Base-by-base conservation (phyloP, 1,140 invertebrate genomes). In the Rhynchophorus ferrugineus region DNA sequence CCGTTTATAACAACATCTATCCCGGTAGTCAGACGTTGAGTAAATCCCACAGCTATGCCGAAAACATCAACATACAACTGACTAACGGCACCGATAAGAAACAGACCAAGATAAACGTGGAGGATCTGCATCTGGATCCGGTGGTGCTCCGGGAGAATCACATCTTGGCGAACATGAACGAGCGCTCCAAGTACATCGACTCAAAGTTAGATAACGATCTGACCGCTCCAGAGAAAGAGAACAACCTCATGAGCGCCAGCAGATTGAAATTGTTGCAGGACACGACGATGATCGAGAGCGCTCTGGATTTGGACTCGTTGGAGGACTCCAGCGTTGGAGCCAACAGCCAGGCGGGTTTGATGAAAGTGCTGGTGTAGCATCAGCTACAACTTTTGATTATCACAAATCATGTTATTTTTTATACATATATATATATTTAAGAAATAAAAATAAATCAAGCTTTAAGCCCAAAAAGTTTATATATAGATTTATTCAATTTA, bases 231-330 rank as follows among this genome's bases (percentile, higher is more conserved):
- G 68, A 70, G 6, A 67, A 68, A 46, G 68, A 69, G 41, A 70
- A 68, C 39, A 62, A 56, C 52, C 56, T 65, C 54, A 62, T 69
- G 45, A 75, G 72, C 55, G 79, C 80, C 1, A 84, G 79, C 62
- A 76, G 80, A 56, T 73, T 89, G 60, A 74, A 81, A 57, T 70
- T 89, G 54, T 73, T 89, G 48, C 85, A 87, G 60, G 84, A 88
- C 67, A 87, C 85, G 11, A 89, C 87, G 3, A 89, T 90, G 87
- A 89, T 89, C 61, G 86, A 89, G 61, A 87, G 86, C 18, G 87
- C 87, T 7, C 72, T 91, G 46, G 88, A 91, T 73, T 75, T 90
- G 49, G 89, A 91, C 69, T 87, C 86, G 49, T 70, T 87, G 44
- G 82, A 84, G 65, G 84, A 81, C 37, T 76, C 78, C 0, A 79